Evolutionary conservation across 2,797 vertebrate species (phyloP).

Genomic region (Mycteria americana): DNA sequence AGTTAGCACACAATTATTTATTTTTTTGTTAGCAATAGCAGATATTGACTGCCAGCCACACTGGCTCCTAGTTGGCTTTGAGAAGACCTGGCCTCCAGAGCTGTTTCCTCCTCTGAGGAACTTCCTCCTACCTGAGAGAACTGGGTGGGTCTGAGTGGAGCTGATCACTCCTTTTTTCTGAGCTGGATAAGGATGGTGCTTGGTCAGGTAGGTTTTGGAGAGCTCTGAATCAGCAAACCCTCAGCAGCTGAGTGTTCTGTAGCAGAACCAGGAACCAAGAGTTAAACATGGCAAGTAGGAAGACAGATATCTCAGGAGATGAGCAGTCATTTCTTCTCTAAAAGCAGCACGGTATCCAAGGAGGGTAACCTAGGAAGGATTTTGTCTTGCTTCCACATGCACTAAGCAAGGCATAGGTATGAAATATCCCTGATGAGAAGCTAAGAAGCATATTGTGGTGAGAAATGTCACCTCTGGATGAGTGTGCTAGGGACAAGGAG

Average conservation of each 20-base stretch:
- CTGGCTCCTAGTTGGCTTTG: background rate
- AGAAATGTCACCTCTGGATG: background rate
- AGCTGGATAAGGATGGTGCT: background rate
- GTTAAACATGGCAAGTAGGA: background rate
- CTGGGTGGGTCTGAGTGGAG: background rate
- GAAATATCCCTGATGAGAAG: background rate
- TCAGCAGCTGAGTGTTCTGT: background rate
- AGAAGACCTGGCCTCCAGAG: background rate
- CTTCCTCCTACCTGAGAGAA: background rate
- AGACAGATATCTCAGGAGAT: background rate
- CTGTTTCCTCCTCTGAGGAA: background rate
- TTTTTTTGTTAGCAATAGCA: background rate
- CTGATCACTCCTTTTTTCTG: background rate
- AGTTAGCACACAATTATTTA: background rate
- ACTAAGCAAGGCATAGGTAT: background rate
- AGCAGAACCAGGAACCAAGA: background rate
- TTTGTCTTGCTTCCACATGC: background rate
- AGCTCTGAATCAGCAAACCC: background rate
- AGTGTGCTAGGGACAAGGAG: background rate
- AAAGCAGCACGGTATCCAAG: background rate
- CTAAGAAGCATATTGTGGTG: background rate
- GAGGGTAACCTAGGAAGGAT: background rate
- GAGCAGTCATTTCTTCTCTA: background rate
- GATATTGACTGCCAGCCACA: background rate
- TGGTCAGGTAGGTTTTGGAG: background rate